Base-by-base conservation (phyloP, 2,888 invertebrate species). In the Cylloceria caligata region DNA sequence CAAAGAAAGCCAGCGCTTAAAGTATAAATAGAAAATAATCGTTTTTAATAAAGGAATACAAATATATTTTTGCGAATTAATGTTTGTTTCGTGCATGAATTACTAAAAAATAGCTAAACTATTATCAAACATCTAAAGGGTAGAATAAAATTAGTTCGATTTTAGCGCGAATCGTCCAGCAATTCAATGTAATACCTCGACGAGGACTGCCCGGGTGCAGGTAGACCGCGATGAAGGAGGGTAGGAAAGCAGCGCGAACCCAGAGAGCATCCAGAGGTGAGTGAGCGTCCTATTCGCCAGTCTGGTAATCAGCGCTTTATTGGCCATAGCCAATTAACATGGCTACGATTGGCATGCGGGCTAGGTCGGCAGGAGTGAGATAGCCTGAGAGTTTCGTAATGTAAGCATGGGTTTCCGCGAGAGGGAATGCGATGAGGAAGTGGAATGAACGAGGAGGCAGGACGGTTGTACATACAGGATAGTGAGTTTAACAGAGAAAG, bases 251-350 rank as follows among this genome's bases (percentile, higher is more conserved):
- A 60, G 52, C 47, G 45, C 27, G 65, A 74, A 78, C 71, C 65
- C 65, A 65, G 57, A 60, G 69, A 47, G 36, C 55, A 45, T 6
- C 42, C 21, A 36, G 68, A 13, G 69, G 73, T 69, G 73, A 74
- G 74, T 47, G 68, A 73, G 68, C 57, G 68, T 77, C 83, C 85
- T 86, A 88, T 87, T 86, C 79, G 81, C 84, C 81, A 80, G 85
- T 80, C 87, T 88, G 87, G 89, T 91, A 91, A 91, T 90, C 90
- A 90, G 86, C 87, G 89, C 89, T 90, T 91, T 90, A 91, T 90
- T 89, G 89, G 89, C 87, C 88, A 88, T 89, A 88, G 88, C 90
- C 90, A 90, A 91, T 90, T 89, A 90, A 88, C 89, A 71, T 73
- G 87, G 86, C 88, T 89, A 89, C 88, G 88, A 90, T 88, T 90